Evolutionary conservation across 2,113 vertebrate genomes (phyloP).

Genomic region (Lipophrys pholis): DNA sequence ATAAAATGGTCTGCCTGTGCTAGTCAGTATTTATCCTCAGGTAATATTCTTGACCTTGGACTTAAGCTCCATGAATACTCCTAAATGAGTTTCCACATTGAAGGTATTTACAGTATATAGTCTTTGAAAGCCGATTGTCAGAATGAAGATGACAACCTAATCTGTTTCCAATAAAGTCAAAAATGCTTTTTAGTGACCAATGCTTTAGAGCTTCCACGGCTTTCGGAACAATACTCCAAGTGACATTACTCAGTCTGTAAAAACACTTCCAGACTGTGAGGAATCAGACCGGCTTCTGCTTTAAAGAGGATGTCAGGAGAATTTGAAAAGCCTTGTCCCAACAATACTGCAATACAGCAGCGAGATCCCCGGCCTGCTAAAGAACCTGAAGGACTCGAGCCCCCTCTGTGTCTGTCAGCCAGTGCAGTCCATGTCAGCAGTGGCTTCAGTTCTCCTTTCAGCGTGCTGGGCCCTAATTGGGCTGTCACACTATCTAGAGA

Average conservation of each 20-base stretch:
- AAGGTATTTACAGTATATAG: conserved; percentile 34
- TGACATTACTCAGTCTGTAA: conserved; percentile 13
- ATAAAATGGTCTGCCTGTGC: conserved; percentile 10
- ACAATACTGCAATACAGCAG: conserved; percentile 45
- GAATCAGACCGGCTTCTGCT: conserved; percentile 42
- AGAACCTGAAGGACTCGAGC: conserved; percentile 47
- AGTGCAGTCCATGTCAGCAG: conserved; percentile 56
- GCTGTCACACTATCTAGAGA: conserved; percentile 62
- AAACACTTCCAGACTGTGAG: conserved; percentile 27
- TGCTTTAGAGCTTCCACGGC: conserved; percentile 33
- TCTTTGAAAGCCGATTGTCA: neutral
- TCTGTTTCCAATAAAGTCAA: conserved; percentile 1
- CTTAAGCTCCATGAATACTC: conserved; percentile 32
- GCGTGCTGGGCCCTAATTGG: conserved; percentile 61
- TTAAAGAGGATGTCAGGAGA: conserved; percentile 37
- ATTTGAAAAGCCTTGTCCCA: conserved; percentile 49
- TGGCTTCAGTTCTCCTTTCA: conserved; percentile 55
- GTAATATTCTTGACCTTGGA: conserved; percentile 12
- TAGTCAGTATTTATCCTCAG: conserved; percentile 28
- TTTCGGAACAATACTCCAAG: conserved; percentile 25
- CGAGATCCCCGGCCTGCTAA: conserved; percentile 39
- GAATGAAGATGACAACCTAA: conserved; percentile 23
- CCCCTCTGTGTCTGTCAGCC: conserved; percentile 48
- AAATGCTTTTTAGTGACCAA: neutral
- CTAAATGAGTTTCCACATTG: conserved; percentile 29